Percentiles rank a stretch among this genome's conserved stretches.
Evolutionary conservation across 1,140 invertebrate genomes (phyloP).

Genomic region (Zophobas morio): DNA sequence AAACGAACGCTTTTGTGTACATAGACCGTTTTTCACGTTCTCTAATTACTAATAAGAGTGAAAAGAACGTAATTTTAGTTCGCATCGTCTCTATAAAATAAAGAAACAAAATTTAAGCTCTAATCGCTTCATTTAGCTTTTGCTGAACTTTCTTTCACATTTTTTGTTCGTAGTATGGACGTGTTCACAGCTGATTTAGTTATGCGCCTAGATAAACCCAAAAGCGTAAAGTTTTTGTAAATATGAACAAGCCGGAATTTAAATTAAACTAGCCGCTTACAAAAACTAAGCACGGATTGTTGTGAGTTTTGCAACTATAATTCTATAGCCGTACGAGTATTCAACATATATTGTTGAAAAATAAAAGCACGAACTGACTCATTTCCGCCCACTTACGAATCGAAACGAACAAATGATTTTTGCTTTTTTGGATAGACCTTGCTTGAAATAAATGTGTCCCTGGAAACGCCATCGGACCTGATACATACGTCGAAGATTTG

Average conservation of each 20-base stretch:
- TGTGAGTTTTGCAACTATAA: too few relatives aligned
- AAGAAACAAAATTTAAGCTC: too few relatives aligned
- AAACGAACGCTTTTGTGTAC: background rate
- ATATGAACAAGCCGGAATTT: too few relatives aligned
- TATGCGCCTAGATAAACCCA: too few relatives aligned
- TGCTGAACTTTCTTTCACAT: background rate
- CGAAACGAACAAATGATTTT: conserved; percentile 5
- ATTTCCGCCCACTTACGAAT: background rate
- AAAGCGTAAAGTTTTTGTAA: too few relatives aligned
- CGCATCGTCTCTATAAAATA: too few relatives aligned
- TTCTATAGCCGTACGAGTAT: background rate
- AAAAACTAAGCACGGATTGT: too few relatives aligned
- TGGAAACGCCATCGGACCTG: background rate
- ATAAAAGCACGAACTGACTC: background rate
- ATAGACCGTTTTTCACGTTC: background rate
- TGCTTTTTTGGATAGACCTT: background rate
- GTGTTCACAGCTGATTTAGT: too few relatives aligned
- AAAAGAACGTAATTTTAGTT: too few relatives aligned
- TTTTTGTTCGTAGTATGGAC: background rate
- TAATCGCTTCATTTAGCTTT: too few relatives aligned
- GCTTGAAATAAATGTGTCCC: conserved; percentile 3
- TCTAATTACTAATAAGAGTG: background rate
- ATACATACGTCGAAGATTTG: conserved; percentile 9
- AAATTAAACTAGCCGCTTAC: too few relatives aligned
- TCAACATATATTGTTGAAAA: conserved; percentile 1